Base-by-base conservation (phyloP, 2,888 invertebrate genomes). In the Boloria selene region DNA sequence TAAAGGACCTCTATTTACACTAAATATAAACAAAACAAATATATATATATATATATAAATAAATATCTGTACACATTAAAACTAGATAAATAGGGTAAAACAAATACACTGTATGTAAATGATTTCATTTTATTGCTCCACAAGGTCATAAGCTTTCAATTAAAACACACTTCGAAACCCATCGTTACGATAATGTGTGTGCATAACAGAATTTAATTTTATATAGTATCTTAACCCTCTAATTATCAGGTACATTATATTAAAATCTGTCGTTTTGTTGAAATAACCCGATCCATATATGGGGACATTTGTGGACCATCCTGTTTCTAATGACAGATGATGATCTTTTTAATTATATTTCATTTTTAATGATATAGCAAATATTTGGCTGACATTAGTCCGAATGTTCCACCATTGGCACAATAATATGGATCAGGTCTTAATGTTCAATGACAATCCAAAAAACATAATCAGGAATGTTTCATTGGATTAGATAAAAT, bases 61-160 rank as follows among this genome's bases (percentile, higher is more conserved):
- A 38, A 38, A 0, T 7, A 38, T 38, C 31, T 38, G 22, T 53
- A 13, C 18, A 42, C 18, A 55, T 3, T 7, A 59, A 16, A 13
- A 49, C n/a, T 64, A 77, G 83, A 84, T 82, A 69, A 85, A 82
- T 81, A 7, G 42, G 54, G 18, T 3, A n/a, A 22, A 56, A 56
- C 4, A 56, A 56, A 56, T 56, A 80, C 70, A 54, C 76, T 67
- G 77, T 70, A 74, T 85, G 83, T 80, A 87, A 86, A 86, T 84
- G 79, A 81, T 86, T 84, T 85, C 79, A 78, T 80, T 86, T 86
- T 87, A 87, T 87, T 87, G 87, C 86, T 87, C 85, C 86, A 85
- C 83, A 84, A 83, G 81, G 81, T 85, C 83, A 82, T 78, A 86
- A 86, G 86, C 85, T 79, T 83, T 78, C 81, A 82, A 80, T 74